A percentile compares a stretch with the other conserved stretches of the same genome.
These are phyloP conservation scores for Mnemiopsis leidyi DNA, from an alignment of 37 sponge, comb jelly and placozoan species.

Conservation along the genomic window DNA sequence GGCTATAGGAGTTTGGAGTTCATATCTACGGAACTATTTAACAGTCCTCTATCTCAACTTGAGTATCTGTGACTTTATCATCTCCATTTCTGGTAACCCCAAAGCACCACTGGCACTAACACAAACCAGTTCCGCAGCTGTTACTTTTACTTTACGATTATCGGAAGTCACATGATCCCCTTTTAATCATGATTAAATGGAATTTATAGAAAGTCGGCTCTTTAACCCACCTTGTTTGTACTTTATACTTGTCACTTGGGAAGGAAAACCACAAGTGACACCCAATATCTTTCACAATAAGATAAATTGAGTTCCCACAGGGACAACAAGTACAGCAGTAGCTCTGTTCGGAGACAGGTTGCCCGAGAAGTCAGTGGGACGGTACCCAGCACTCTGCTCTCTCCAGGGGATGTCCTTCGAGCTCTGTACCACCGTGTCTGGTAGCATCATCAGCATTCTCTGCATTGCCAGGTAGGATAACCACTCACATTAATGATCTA, in stretches of 20 bases:
- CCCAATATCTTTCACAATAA: too few species aligned
- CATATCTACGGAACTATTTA: slow-evolving; percentile 39
- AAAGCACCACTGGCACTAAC: background rate
- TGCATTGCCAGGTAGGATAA: slow-evolving; percentile 27
- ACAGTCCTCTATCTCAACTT: slow-evolving; percentile 58
- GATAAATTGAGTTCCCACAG: too few species aligned
- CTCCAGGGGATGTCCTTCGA: slow-evolving; percentile 48
- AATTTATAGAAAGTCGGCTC: too few species aligned
- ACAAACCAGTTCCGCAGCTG: background rate
- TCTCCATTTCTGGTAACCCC: background rate
- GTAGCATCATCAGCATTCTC: slow-evolving; percentile 56
- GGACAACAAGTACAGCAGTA: background rate
- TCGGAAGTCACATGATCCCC: background rate
- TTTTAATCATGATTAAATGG: too few species aligned
- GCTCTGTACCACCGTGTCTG: background rate
- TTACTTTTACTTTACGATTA: background rate
- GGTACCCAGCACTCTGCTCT: background rate
- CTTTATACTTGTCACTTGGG: too few species aligned
- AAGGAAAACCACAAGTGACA: too few species aligned
- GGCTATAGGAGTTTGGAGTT: slow-evolving; percentile 51
- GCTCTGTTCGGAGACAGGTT: slow-evolving; percentile 6
- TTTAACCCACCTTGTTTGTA: too few species aligned
- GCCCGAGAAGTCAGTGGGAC: background rate
- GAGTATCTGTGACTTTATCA: slow-evolving; percentile 59
- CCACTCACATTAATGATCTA: too few species aligned